Evolutionary conservation across 2,888 invertebrate species (phyloP).

Genomic region (Adela reaumurella): DNA sequence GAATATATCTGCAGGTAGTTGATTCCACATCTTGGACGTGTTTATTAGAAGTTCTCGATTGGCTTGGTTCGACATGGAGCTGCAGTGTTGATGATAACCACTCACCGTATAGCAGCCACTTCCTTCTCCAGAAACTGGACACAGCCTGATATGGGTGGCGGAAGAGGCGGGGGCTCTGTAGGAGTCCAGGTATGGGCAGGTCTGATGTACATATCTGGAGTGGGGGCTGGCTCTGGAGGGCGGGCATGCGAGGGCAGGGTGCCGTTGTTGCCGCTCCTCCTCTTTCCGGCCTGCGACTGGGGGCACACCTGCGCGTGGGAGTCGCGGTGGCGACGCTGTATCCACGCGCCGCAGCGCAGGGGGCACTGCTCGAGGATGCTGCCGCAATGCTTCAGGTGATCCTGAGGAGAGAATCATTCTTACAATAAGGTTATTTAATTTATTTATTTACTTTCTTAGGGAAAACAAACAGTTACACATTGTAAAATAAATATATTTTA

Average conservation of each 20-base stretch:
- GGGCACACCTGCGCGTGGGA: conserved; percentile 53
- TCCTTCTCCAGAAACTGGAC: conserved; percentile 41
- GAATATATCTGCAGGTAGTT: too few relatives aligned
- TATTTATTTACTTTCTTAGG: too few relatives aligned
- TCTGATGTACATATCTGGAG: too few relatives aligned
- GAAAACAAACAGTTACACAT: too few relatives aligned
- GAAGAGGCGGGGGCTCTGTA: conserved; percentile 23
- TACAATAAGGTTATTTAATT: too few relatives aligned
- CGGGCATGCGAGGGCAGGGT: conserved; percentile 17
- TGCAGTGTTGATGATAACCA: too few relatives aligned
- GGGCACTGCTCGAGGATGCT: conserved; percentile 70
- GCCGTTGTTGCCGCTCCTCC: background rate
- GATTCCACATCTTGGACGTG: too few relatives aligned
- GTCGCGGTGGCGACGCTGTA: conserved; percentile 60
- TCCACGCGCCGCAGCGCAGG: conserved; percentile 65
- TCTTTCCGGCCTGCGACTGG: conserved; percentile 20
- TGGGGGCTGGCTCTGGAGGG: conserved; percentile 26
- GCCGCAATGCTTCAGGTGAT: conserved; percentile 66
- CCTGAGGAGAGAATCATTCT: conserved; percentile 26
- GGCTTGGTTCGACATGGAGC: too few relatives aligned
- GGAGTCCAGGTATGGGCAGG: conserved; percentile 15
- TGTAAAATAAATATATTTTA: too few relatives aligned
- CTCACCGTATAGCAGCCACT: conserved; percentile 38
- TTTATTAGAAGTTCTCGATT: too few relatives aligned
- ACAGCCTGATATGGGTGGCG: conserved; percentile 20